Evolutionary conservation across 2,888 invertebrate species (phyloP).

Genomic region (Pheosia gnoma): DNA sequence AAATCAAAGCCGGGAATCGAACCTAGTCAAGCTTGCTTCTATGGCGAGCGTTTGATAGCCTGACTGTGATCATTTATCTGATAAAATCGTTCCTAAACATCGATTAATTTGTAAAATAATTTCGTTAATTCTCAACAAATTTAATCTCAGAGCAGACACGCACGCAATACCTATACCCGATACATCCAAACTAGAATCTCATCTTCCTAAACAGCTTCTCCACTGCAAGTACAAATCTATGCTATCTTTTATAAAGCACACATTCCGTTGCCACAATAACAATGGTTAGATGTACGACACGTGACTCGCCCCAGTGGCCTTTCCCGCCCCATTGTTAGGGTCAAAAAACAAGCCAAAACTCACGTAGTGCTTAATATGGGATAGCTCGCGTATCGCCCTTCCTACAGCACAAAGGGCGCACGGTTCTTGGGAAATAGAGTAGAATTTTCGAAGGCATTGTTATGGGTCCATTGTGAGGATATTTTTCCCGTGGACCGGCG

Average conservation of each 20-base stretch:
- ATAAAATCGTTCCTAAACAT: too few species aligned
- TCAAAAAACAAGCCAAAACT: conserved; percentile 74
- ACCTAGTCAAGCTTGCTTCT: too few species aligned
- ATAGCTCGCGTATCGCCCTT: conserved; percentile 66
- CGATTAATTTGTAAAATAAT: too few species aligned
- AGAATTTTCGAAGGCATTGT: conserved; percentile 60
- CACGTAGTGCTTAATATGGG: conserved; percentile 39
- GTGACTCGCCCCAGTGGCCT: conserved; percentile 62
- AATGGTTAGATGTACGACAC: conserved; percentile 54
- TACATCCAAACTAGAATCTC: not conserved
- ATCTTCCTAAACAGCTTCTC: not conserved
- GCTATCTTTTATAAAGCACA: conserved; percentile 18
- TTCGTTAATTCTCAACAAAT: too few species aligned
- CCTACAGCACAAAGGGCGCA: conserved; percentile 61
- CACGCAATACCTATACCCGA: not conserved
- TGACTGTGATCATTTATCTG: too few species aligned
- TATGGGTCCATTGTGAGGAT: conserved; percentile 48
- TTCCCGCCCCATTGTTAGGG: conserved; percentile 63
- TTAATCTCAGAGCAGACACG: not conserved
- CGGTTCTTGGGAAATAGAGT: conserved; percentile 64
- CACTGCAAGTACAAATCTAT: not conserved
- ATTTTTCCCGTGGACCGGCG: conserved; percentile 46
- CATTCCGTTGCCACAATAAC: conserved; percentile 26
- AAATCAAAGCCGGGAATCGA: too few species aligned
- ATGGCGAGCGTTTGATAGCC: too few species aligned